These are phyloP conservation scores for Ophonus ardosiacus DNA, from an alignment of 2,888 invertebrate genomes.

Conservation along the genomic window DNA sequence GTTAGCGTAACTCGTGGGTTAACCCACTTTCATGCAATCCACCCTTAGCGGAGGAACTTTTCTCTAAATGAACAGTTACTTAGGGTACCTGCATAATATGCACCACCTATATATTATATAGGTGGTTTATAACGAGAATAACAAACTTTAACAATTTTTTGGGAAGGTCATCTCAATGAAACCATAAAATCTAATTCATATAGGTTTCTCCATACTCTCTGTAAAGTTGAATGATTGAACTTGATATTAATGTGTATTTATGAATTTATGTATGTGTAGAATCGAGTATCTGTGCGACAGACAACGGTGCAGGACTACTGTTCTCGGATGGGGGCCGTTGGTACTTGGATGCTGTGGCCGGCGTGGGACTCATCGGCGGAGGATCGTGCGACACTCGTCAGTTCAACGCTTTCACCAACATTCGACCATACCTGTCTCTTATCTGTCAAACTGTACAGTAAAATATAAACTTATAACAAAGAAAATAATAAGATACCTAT, in stretches of 20 bases:
- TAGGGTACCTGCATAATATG: background rate
- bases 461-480: background rate
- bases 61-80: background rate
- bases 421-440: background rate
- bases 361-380: constrained; percentile 26
- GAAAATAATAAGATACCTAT: background rate
- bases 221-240: background rate
- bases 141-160: no score
- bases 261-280: background rate
- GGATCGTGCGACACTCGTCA: constrained; percentile 29
- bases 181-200: background rate
- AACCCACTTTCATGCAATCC: no score
- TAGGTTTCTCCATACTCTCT: no score
- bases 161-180: background rate
- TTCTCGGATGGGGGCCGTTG: background rate
- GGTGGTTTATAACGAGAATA: no score
- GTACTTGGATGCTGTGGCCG: constrained; percentile 12
- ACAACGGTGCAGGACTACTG: constrained; percentile 34
- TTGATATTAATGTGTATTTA: background rate
- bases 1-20: no score
- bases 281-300: constrained; percentile 27
- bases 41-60: no score
- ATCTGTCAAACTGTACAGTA: background rate
- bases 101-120: no score
- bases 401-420: background rate